Evolutionary conservation across 2,888 invertebrate species (phyloP), one percentile per base, ranked within the genome.

Genomic region (Drosophila melanosoma): DNA sequence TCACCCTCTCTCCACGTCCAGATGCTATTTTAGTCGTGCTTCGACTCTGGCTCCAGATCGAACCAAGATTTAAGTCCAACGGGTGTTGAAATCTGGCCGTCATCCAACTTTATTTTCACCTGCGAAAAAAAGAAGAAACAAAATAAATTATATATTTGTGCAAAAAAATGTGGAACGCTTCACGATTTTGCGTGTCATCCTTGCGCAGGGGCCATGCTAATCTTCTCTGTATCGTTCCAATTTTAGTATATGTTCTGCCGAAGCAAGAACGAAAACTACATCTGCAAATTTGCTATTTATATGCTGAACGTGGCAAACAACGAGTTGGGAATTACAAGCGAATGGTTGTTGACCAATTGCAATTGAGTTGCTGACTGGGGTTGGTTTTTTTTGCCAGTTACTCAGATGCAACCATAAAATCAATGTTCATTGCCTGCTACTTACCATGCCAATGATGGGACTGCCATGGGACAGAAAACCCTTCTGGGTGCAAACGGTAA

Each of bases 161-260:
- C 60, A 64, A 79, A 82, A 74, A 83, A 76, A 79, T 92, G 91
- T 92, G 92, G 92, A 92, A 96, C 96, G 96, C 96, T 96, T 96
- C 96, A 96, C 96, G 96, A 96, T 96, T 97, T 96, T 96, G 96
- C 96, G 96, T 96, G 96, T 96, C 96, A 96, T 96, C 96, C 96
- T 96, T 96, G 96, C 96, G 96, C 96, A 97, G 96, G 96, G 96
- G 96, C 96, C 96, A 96, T 96, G 96, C 96, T 96, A 96, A 96
- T 96, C 96, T 96, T 96, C 96, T 96, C 96, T 96, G 96, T 96
- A 96, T 96, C 96, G 96, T 96, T 96, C 96, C 96, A 96, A 96
- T 96, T 96, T 96, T 96, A 96, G 96, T 95, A 95, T 95, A 95
- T 95, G 95, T 95, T 95, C 95, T 95, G 95, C 95, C 95, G 95